These are phyloP conservation scores for Scomber japonicus DNA, from an alignment of 2,113 vertebrate genomes.

Conservation along the genomic window DNA sequence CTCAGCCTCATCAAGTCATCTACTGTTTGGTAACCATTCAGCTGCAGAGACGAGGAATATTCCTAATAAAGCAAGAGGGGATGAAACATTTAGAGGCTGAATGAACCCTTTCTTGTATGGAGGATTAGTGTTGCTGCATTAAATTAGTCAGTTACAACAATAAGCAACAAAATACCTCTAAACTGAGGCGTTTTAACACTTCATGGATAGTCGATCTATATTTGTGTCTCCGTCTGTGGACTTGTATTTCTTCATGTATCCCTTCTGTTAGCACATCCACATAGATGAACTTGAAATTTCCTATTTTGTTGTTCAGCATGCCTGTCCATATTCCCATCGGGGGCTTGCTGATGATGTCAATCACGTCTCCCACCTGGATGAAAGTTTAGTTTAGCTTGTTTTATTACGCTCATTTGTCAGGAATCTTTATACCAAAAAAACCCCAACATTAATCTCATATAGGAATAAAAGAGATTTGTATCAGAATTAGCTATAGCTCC, in stretches of 20 bases:
- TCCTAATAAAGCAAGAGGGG: constrained; percentile 81
- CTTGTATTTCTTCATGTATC: constrained; percentile 83
- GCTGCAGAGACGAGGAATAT: constrained; percentile 87
- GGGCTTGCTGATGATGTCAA: constrained; percentile 93
- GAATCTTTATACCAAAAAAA: no score
- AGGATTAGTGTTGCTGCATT: background rate
- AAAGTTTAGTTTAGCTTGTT: background rate
- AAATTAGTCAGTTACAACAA: background rate
- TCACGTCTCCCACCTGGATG: constrained; percentile 92
- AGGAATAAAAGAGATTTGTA: no score
- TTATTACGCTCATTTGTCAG: no score
- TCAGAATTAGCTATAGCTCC: no score
- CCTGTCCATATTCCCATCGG: constrained; percentile 97
- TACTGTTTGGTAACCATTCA: constrained; percentile 91
- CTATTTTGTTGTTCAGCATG: constrained; percentile 90
- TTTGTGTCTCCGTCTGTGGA: constrained; percentile 70
- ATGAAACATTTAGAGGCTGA: background rate
- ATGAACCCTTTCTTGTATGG: background rate
- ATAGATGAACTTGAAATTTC: constrained; percentile 97
- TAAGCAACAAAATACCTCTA: constrained; percentile 85
- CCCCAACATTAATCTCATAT: no score
- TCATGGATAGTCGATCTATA: constrained; percentile 87
- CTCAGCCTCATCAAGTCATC: constrained; percentile 91
- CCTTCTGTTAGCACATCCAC: constrained; percentile 86
- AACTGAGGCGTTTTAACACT: constrained; percentile 85